phyloP scores from a whole-genome alignment of 2,888 invertebrate genomes.

The Yponomeuta plumbellus region DNA sequence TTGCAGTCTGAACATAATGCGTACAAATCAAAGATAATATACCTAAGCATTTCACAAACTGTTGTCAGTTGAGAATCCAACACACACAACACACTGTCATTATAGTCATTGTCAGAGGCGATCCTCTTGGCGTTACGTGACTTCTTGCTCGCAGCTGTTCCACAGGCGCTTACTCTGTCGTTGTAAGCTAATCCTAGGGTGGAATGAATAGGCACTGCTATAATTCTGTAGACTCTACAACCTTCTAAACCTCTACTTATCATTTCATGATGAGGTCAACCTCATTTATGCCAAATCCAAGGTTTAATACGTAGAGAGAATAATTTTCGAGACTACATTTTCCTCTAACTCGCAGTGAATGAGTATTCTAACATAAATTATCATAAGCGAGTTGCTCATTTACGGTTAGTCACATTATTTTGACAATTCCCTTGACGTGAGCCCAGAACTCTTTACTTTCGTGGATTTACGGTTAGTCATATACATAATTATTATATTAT shows the following conservation, averaged over 20 bases:
- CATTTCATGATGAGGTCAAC: background rate
- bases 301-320: background rate
- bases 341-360: background rate
- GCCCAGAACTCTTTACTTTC: background rate
- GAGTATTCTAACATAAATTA: background rate
- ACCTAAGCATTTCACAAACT: too few relatives aligned
- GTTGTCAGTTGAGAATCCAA: too few relatives aligned
- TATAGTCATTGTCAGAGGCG: background rate
- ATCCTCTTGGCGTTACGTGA: background rate
- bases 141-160: background rate
- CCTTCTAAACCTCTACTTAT: background rate
- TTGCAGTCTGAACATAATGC: too few relatives aligned
- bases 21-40: too few relatives aligned
- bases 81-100: too few relatives aligned
- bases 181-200: too few relatives aligned
- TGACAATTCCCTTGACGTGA: background rate
- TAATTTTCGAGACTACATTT: background rate
- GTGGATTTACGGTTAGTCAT: too few relatives aligned
- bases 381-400: background rate
- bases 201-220: too few relatives aligned
- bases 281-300: background rate
- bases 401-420: background rate
- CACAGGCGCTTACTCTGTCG: background rate
- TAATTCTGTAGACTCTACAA: background rate
- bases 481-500: too few relatives aligned